Evolutionary conservation across 2,113 vertebrate species (phyloP).

Genomic region (Xenopus borealis): DNA sequence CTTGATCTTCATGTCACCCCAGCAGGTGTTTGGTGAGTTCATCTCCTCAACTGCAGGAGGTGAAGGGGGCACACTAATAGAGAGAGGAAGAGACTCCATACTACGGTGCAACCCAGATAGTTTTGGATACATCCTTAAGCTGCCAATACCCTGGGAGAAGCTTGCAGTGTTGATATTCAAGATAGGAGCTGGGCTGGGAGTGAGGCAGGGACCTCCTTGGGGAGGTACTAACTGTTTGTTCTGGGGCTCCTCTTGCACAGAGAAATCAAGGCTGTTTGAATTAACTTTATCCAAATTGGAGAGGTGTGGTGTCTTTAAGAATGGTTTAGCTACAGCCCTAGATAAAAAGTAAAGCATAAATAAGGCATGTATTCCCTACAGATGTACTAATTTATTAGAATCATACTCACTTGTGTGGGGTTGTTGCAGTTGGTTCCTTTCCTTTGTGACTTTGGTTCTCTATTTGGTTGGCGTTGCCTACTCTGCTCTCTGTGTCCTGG

Average conservation of each 20-base stretch:
- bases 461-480: neutral
- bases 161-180: conserved; percentile 89
- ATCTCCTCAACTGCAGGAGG: conserved; percentile 64
- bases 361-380: no score
- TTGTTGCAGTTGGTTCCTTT: conserved; percentile 20
- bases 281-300: conserved; percentile 87
- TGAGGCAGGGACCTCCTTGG: conserved; percentile 66
- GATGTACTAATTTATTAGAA: no score
- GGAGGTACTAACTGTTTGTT: conserved; percentile 79
- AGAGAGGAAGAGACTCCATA: conserved; percentile 89
- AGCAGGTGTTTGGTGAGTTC: conserved; percentile 58
- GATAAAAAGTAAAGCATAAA: neutral
- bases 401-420: conserved; percentile 25
- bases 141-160: conserved; percentile 80
- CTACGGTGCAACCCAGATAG: conserved; percentile 88
- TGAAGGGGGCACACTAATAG: conserved; percentile 84
- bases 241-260: conserved; percentile 62
- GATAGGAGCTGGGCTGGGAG: conserved; percentile 87
- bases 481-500: conserved; percentile 74
- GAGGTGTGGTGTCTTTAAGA: conserved; percentile 81
- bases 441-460: conserved; percentile 13
- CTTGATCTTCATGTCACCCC: conserved; percentile 65
- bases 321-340: conserved; percentile 79
- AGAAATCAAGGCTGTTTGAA: conserved; percentile 82
- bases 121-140: conserved; percentile 79